Evolutionary conservation across 2,113 vertebrate genomes (phyloP).

Genomic region (Noturus placidus): DNA sequence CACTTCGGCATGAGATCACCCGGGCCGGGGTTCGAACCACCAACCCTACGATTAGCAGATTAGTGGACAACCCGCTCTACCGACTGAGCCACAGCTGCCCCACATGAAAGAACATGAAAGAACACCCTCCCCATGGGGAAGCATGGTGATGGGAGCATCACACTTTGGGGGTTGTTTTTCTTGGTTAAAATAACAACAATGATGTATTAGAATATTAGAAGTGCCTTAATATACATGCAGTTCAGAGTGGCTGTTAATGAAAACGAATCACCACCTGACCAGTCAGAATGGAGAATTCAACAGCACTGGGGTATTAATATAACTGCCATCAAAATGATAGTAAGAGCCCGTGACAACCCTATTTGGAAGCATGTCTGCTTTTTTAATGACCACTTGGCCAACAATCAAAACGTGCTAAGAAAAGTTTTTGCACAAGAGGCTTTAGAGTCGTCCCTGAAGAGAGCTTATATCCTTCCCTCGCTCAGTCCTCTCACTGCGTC

Average conservation of each 20-base stretch:
- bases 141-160: too few relatives aligned
- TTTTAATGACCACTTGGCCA: slow-evolving; percentile 69
- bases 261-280: not conserved
- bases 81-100: too few relatives aligned
- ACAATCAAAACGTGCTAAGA: slow-evolving; percentile 67
- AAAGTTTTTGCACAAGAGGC: slow-evolving; percentile 58
- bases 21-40: too few relatives aligned
- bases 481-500: not conserved
- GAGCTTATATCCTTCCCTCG: slow-evolving; percentile 49
- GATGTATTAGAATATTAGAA: not conserved
- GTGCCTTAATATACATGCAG: not conserved
- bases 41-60: too few relatives aligned
- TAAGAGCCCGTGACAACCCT: not conserved
- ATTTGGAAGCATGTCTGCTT: slow-evolving; percentile 53
- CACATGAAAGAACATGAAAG: too few relatives aligned
- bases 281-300: not conserved
- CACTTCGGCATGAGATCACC: too few relatives aligned
- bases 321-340: not conserved
- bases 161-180: not conserved
- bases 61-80: too few relatives aligned
- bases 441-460: slow-evolving; percentile 50
- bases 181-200: not conserved
- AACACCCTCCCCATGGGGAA: too few relatives aligned
- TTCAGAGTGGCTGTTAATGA: not conserved
- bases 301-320: not conserved